These are phyloP conservation scores for Hemichromis elongatus DNA, from an alignment of 2,113 vertebrate genomes.

Conservation along the genomic window DNA sequence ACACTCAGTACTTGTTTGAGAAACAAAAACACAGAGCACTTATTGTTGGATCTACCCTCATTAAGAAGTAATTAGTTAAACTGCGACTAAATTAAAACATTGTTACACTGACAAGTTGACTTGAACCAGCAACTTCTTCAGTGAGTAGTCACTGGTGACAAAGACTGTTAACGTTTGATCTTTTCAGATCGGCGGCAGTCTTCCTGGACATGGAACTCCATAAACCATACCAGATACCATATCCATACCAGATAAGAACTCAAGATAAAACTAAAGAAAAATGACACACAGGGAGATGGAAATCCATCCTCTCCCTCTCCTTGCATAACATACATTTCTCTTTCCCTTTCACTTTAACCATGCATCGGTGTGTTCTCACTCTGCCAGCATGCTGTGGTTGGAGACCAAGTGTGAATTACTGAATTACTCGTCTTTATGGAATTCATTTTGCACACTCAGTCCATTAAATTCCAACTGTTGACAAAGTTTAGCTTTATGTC, in stretches of 20 bases:
- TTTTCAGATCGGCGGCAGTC: neutral
- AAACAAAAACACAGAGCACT: neutral
- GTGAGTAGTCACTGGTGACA: neutral
- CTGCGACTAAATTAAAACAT: neutral
- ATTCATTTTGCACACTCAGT: neutral
- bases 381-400: neutral
- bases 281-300: neutral
- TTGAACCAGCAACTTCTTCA: neutral
- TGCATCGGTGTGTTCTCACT: constrained; percentile 11
- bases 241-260: neutral
- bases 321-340: constrained; percentile 3
- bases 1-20: neutral
- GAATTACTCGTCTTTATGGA: constrained; percentile 11
- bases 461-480: constrained; percentile 13
- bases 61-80: neutral
- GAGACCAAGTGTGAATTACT: constrained; percentile 30
- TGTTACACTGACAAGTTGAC: neutral
- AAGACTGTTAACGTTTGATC: neutral
- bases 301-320: constrained; percentile 16
- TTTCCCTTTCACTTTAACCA: constrained; percentile 4
- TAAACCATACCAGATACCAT: neutral
- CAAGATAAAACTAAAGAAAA: neutral
- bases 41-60: neutral
- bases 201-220: neutral
- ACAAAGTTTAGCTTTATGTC: neutral